Conservation (phyloP, 2,888 invertebrate genomes). For the Eilema griseolum region DNA sequence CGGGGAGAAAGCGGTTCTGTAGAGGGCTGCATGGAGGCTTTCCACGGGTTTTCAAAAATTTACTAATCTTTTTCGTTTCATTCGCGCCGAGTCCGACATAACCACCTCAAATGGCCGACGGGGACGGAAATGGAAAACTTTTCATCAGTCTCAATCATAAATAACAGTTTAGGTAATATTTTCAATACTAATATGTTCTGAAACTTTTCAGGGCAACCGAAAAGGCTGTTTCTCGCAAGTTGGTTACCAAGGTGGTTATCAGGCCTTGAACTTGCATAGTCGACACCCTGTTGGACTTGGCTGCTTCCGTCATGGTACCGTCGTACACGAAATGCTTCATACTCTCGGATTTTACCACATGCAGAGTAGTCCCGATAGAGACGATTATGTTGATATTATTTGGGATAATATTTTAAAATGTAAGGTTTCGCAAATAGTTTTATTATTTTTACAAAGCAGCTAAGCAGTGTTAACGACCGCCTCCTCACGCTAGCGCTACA, state of each 20-base stretch:
- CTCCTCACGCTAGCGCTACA: constrained; percentile 46
- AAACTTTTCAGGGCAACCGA: constrained; percentile 70
- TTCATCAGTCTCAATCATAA: not conserved
- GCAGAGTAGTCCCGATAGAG: constrained; percentile 92
- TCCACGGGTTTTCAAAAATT: no score
- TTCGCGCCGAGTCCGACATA: no score
- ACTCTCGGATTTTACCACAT: constrained; percentile 94
- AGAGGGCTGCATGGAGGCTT: no score
- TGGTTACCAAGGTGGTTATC: constrained; percentile 81
- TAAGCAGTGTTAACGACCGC: constrained; percentile 28
- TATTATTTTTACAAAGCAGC: not conserved
- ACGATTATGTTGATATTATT: constrained; percentile 90
- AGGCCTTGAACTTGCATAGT: constrained; percentile 86
- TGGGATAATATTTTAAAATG: constrained; percentile 91
- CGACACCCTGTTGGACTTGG: constrained; percentile 86
- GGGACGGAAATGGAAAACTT: no score
- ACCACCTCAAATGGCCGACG: no score
- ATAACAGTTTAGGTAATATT: not conserved
- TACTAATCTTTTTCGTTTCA: no score
- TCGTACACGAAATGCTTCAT: constrained; percentile 93
- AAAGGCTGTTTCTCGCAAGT: constrained; percentile 84
- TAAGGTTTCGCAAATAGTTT: constrained; percentile 59
- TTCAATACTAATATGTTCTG: not conserved
- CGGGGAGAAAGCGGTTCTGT: no score
- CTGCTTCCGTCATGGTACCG: constrained; percentile 89